Percentiles rank a stretch among this genome's conserved stretches.
Evolutionary conservation across 2,797 vertebrate genomes (phyloP).

Genomic region (Cossypha niveicapilla): DNA sequence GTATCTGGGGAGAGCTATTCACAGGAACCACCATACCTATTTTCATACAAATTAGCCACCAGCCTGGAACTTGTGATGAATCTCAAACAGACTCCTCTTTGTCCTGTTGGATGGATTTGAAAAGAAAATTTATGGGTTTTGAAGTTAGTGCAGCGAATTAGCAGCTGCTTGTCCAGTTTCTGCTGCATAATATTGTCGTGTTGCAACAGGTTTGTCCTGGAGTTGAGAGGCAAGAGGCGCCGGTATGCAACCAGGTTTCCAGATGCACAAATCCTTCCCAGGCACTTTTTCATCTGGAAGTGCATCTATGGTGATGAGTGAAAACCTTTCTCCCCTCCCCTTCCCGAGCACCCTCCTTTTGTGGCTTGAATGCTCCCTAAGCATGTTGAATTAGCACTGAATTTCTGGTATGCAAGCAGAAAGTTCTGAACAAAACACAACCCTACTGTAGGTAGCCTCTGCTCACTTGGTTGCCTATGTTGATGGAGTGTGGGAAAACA

Average conservation of each 20-base stretch:
- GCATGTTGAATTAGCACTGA: constrained; percentile 34
- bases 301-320: not conserved
- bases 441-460: constrained; percentile 28
- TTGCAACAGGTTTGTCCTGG: not conserved
- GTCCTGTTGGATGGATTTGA: not conserved
- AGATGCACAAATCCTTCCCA: accelerated
- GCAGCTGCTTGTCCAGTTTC: not conserved
- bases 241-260: not conserved
- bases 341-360: not conserved
- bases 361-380: not conserved
- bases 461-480: constrained; percentile 22
- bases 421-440: constrained; percentile 28
- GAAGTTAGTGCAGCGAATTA: not conserved
- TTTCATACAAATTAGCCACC: constrained; percentile 37
- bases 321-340: not conserved
- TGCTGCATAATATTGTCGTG: not conserved
- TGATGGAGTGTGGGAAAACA: constrained; percentile 68
- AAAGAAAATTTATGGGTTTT: not conserved
- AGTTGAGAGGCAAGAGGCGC: accelerated
- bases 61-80: not conserved
- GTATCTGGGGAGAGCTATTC: not conserved
- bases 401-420: constrained; percentile 62
- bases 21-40: not conserved
- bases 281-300: not conserved
- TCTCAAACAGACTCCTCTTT: constrained; percentile 35